phyloP scores from a whole-genome alignment of 2,113 vertebrate species.

The Sturnus vulgaris region DNA sequence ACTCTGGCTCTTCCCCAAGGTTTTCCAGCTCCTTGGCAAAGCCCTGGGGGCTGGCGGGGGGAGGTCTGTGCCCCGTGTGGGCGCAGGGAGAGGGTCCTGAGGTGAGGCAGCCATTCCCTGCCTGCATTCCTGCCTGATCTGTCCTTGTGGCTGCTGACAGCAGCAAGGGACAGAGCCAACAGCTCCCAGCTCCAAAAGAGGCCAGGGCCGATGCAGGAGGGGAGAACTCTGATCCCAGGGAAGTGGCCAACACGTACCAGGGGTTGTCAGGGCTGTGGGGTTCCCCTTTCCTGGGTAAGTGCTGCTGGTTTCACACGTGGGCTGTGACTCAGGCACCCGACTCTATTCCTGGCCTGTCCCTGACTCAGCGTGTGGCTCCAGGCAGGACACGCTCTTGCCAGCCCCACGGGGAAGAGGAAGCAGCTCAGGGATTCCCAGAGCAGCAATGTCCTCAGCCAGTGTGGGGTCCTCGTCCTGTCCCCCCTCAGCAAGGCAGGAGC shows the following conservation, averaged over 20 bases:
- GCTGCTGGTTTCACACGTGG: background rate
- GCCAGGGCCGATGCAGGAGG: background rate
- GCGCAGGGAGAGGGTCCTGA: background rate
- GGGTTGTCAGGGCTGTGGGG: background rate
- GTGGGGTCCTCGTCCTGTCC: background rate
- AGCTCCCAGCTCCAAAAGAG: background rate
- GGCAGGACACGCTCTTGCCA: background rate
- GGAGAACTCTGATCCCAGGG: background rate
- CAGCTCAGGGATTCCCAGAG: background rate
- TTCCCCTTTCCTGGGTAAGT: background rate
- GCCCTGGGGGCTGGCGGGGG: rapidly evolving
- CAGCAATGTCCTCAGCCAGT: rapidly evolving
- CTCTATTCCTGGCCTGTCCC: background rate
- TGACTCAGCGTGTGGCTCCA: background rate
- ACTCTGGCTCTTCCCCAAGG: background rate
- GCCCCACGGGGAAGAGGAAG: background rate
- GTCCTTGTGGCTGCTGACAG: background rate
- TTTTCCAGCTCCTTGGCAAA: background rate
- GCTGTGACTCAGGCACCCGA: background rate
- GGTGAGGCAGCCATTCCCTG: background rate
- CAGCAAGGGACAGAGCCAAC: background rate
- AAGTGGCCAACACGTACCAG: background rate
- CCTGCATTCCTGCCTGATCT: background rate
- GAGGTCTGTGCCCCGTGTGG: background rate
- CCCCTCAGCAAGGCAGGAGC: background rate